Base-by-base conservation (phyloP, 2,113 vertebrate species). In the Gobiocypris rarus region DNA sequence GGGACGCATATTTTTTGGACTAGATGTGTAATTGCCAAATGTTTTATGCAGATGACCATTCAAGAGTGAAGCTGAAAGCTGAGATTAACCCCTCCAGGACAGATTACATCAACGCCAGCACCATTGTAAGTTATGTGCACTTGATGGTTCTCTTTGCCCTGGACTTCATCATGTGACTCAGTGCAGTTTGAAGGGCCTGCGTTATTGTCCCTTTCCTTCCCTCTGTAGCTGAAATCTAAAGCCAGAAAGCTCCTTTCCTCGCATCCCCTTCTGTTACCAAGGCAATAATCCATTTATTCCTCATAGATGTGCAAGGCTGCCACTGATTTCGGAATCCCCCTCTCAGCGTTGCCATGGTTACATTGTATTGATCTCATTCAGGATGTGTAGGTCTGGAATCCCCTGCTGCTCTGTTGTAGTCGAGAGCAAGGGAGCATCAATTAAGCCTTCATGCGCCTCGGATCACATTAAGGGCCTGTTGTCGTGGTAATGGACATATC, bases 71-170 rank as follows among this genome's bases (percentile, higher is more conserved):
- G 90, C 95, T 99, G 92, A 99, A 96, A 88, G 94, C 94, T 0
- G 98, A 99, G 82, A 91, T 94, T 87, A 99, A 96, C 90, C 95
- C 97, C 0, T 99, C 97, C 6, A 95, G 96, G 74, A 96, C 95
- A 0, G 98, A 99, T 89, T 99, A 98, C 93, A 97, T 99, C 95
- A 99, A 99, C 0, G 98, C 97, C 93, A 99, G 98, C 88, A 97
- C 96, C 0, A 96, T 97, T 0, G 96, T 97, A 91, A 96, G 96
- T 19, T n/a, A 22, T 10, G 34, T 41, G 67, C 34, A 70, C 67
- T 41, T 41, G 50, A 54, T 54, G 73, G 8, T 17, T 4, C 45
- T 75, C 28, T 31, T 52, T 50, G 28, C 11, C 31, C 19, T 61
- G 59, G 45, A 73, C 4, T 1, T 28, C 58, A 65, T 83, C 45